Evolutionary conservation across 2,888 invertebrate species (phyloP).

Genomic region (Mimachlamys varia): DNA sequence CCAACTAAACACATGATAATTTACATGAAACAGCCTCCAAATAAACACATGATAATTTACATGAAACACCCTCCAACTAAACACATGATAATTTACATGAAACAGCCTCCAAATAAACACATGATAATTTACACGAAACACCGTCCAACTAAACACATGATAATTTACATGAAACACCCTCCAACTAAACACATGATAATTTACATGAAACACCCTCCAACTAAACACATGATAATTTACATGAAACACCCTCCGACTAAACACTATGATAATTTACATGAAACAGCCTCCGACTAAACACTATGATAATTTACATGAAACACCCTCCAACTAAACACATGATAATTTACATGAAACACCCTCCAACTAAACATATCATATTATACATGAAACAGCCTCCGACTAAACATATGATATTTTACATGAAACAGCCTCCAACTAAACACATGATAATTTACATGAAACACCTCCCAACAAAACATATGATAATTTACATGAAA

Average conservation of each 20-base stretch:
- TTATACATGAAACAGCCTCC: background rate
- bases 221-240: no score
- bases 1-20: no score
- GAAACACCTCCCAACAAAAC: background rate
- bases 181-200: no score
- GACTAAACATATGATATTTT: background rate
- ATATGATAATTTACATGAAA: background rate
- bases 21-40: no score
- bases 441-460: background rate
- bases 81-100: no score
- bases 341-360: background rate
- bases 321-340: background rate
- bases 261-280: background rate
- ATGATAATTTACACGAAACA: no score
- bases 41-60: no score
- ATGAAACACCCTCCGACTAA: background rate
- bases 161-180: no score
- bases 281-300: background rate
- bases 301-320: background rate
- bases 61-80: no score
- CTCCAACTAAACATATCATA: background rate
- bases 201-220: no score
- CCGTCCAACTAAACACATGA: no score
- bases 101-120: no score
- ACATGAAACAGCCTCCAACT: background rate